Base-by-base conservation (phyloP, 2,888 invertebrate species). In the Chalcosyrphus nemorum region DNA sequence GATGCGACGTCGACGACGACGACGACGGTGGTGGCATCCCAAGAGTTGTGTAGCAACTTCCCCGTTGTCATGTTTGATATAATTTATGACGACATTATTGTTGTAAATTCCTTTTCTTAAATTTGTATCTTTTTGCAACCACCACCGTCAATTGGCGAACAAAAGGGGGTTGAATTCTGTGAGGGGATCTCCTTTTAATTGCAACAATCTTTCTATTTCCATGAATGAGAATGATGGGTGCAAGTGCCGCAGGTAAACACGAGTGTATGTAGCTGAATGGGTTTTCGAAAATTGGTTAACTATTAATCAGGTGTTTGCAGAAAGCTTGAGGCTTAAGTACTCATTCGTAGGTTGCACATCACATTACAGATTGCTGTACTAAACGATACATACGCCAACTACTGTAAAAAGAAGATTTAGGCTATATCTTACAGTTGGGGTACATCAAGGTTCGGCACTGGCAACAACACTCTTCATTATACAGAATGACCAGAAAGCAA, bases 1-100 rank as follows among this genome's bases (percentile, higher is more conserved):
- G 32, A 47, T 47, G 59, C 7, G 27, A 3, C 27, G 13, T n/a
- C n/a, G 21, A 11, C n/a, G 17, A 32, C 19, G n/a, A n/a, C n/a
- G n/a, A n/a, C n/a, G n/a, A n/a, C n/a, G n/a, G n/a, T n/a, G n/a
- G n/a, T n/a, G n/a, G 29, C 45, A 54, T 32, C 32, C 24, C 38
- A 38, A 45, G 63, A 38, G 32, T n/a, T n/a, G n/a, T n/a, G 24
- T 50, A 17, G 56, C 7, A 15, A 56, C 61, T 19, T 61, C 27
- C 21, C 13, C 32, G 45, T 47, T 65, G 74, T 74, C 74, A 74
- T 74, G 74, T 65, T 63, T 9, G 17, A 38, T 65, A 65, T 65
- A 56, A 65, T 74, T 74, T 74, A 74, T 47, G 74, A 56, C 56
- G 45, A 54, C 54, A 45, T 17, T 15, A 45, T 43, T 17, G 45